phyloP scores from a whole-genome alignment of 2,888 invertebrate genomes.

The Tanaodytes sp. region DNA sequence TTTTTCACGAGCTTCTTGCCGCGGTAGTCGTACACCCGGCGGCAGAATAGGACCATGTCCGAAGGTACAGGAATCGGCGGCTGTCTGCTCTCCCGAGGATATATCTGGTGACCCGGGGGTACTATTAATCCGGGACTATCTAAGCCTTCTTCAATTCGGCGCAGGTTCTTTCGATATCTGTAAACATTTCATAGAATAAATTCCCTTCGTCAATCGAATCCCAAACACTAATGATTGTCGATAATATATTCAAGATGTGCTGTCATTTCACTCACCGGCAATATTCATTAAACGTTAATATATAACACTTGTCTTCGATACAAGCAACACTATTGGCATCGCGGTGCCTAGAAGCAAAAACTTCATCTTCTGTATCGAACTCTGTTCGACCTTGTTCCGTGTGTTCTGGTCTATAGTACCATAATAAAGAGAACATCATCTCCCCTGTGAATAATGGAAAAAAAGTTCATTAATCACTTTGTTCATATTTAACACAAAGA shows the following conservation, averaged over 20 bases:
- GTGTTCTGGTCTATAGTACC: slow-evolving; percentile 99
- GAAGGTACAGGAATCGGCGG: slow-evolving; percentile 81
- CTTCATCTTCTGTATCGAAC: slow-evolving; percentile 89
- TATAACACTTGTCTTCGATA: slow-evolving; percentile 98
- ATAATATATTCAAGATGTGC: no score
- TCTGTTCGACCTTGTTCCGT: slow-evolving; percentile 90
- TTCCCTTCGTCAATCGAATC: no score
- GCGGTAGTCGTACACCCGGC: slow-evolving; percentile 95
- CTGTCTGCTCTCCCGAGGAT: slow-evolving; percentile 76
- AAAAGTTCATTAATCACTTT: no score
- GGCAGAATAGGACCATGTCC: slow-evolving; percentile 94
- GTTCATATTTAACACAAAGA: no score
- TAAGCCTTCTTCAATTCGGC: slow-evolving; percentile 85
- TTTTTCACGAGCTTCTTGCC: slow-evolving; percentile 78
- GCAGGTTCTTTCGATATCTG: slow-evolving; percentile 89
- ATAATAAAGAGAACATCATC: slow-evolving; percentile 97
- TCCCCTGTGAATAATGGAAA: slow-evolving; percentile 82
- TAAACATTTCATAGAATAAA: slow-evolving; percentile 23
- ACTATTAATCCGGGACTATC: slow-evolving; percentile 82
- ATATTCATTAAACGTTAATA: slow-evolving; percentile 95
- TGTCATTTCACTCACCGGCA: slow-evolving; percentile 83
- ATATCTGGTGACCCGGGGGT: slow-evolving; percentile 79
- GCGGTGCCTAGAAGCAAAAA: slow-evolving; percentile 95
- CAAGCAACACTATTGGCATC: slow-evolving; percentile 97
- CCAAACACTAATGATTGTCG: no score